phyloP scores from a whole-genome alignment of 2,797 vertebrate species.

The Novumbra hubbsi region DNA sequence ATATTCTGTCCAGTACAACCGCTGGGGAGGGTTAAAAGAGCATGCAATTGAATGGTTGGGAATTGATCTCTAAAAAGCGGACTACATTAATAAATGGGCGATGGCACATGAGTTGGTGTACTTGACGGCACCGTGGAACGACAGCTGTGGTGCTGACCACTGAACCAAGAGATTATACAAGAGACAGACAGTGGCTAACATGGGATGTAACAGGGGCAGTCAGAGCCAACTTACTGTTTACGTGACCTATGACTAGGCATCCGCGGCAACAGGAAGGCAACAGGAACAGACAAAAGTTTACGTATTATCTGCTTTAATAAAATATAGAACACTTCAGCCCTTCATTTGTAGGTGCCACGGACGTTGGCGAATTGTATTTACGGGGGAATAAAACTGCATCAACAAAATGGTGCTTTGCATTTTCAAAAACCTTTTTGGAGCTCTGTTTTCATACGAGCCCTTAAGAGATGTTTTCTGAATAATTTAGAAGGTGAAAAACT shows the following conservation, averaged over 20 bases:
- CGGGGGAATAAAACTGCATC: constrained; percentile 4
- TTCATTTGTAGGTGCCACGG: neutral
- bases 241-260: constrained; percentile 72
- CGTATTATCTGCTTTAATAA: constrained; percentile 31
- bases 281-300: constrained; percentile 52
- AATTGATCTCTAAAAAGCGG: neutral
- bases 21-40: constrained; percentile 11
- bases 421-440: constrained; percentile 43
- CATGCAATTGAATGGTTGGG: constrained; percentile 17
- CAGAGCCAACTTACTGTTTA: constrained; percentile 75
- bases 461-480: constrained; percentile 65
- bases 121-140: constrained; percentile 31
- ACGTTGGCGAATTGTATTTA: neutral
- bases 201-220: constrained; percentile 29
- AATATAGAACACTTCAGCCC: neutral
- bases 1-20: neutral
- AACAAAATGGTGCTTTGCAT: constrained; percentile 9
- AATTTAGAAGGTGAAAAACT: constrained; percentile 59
- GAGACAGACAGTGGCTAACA: constrained; percentile 33
- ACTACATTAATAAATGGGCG: constrained; percentile 34
- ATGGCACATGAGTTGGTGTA: constrained; percentile 45
- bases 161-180: constrained; percentile 34
- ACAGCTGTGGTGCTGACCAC: constrained; percentile 29
- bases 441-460: constrained; percentile 41
- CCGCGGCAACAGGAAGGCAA: constrained; percentile 61